Evolutionary conservation across 2,797 vertebrate genomes (phyloP).

Genomic region (Acipenser ruthenus): DNA sequence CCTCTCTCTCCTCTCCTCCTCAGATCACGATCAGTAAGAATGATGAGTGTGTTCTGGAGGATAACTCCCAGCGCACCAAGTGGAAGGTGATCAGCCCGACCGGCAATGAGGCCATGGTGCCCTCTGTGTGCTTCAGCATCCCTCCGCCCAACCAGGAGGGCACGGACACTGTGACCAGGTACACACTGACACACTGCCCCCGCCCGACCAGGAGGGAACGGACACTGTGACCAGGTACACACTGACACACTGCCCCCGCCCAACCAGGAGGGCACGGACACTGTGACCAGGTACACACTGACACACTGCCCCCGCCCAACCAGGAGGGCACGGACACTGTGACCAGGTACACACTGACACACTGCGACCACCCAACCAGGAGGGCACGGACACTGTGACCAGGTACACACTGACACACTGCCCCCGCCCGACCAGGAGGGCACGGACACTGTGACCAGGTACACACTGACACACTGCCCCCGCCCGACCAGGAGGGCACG

Average conservation of each 20-base stretch:
- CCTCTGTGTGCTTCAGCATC: slow-evolving; percentile 89
- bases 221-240: not conserved
- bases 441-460: too few species aligned
- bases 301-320: too few species aligned
- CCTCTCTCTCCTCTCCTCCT: slow-evolving; percentile 7
- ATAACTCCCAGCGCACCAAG: slow-evolving; percentile 92
- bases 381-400: too few species aligned
- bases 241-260: not conserved
- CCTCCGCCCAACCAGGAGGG: slow-evolving; percentile 44
- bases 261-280: too few species aligned
- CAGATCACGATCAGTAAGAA: slow-evolving; percentile 91
- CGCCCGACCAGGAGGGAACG: not conserved
- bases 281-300: too few species aligned
- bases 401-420: too few species aligned
- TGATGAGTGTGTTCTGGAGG: slow-evolving; percentile 93
- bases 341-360: too few species aligned
- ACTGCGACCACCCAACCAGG: too few species aligned
- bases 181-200: not conserved
- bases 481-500: too few species aligned
- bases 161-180: not conserved
- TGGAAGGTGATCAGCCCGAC: slow-evolving; percentile 98
- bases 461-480: too few species aligned
- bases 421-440: too few species aligned
- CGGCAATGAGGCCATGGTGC: slow-evolving; percentile 96
- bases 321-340: too few species aligned